Evolutionary conservation across 2,888 invertebrate species (phyloP).

Genomic region (Lutraria lutraria): DNA sequence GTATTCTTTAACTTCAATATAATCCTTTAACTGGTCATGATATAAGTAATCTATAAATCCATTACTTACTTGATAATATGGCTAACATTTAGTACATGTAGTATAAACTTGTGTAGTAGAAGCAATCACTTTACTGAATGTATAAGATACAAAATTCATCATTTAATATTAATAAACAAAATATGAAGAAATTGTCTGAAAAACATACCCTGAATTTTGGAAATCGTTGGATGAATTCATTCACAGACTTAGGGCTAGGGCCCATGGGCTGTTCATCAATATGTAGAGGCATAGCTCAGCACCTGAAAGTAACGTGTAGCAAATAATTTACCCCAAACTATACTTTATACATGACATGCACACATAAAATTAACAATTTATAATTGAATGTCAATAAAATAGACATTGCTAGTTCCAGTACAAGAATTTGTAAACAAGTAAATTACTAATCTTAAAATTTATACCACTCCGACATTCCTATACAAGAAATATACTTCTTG

Average conservation of each 20-base stretch:
- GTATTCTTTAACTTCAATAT: background rate
- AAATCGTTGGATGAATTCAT: constrained; percentile 70
- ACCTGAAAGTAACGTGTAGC: constrained; percentile 7
- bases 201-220: constrained; percentile 69
- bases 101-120: too few relatives aligned
- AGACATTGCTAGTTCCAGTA: background rate
- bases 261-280: constrained; percentile 73
- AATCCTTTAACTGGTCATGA: background rate
- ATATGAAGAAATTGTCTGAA: background rate
- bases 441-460: background rate
- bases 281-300: constrained; percentile 68
- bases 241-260: constrained; percentile 64
- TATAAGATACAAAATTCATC: too few relatives aligned
- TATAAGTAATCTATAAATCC: background rate
- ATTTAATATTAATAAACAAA: too few relatives aligned
- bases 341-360: background rate
- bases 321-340: background rate
- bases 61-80: too few relatives aligned
- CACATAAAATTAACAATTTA: background rate
- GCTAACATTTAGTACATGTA: too few relatives aligned
- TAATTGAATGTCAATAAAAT: background rate
- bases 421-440: background rate
- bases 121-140: too few relatives aligned
- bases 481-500: background rate
- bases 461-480: background rate